phyloP scores from a whole-genome alignment of 2,888 invertebrate species.

The Podabrus alpinus region DNA sequence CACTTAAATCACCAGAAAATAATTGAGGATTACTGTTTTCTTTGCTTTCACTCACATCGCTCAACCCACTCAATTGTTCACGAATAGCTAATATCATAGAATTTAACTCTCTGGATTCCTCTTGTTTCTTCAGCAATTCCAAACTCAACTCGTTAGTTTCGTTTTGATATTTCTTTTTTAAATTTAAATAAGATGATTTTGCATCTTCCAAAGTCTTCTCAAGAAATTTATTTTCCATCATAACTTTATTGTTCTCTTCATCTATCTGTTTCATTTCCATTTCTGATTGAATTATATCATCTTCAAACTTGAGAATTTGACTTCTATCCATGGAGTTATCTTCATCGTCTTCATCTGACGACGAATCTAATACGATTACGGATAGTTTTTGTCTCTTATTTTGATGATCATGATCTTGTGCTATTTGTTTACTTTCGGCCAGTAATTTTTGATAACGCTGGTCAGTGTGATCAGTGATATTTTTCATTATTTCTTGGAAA shows the following conservation, averaged over 20 bases:
- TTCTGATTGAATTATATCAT: not conserved
- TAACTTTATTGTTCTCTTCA: not conserved
- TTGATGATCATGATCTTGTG: not conserved
- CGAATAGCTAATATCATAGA: not conserved
- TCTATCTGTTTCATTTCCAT: not conserved
- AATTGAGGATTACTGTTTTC: not conserved
- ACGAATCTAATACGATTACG: not conserved
- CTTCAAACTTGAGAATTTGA: not conserved
- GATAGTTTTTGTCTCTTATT: conserved; percentile 4
- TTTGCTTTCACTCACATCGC: not conserved
- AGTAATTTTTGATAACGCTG: not conserved
- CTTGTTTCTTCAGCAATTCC: not conserved
- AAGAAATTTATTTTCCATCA: not conserved
- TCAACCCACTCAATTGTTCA: not conserved
- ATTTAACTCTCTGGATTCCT: not conserved
- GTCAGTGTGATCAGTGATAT: not conserved
- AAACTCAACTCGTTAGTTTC: not conserved
- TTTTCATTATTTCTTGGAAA: not conserved
- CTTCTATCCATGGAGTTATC: not conserved
- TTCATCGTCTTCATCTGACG: not conserved
- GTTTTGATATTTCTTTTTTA: not conserved
- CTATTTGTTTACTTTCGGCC: not conserved
- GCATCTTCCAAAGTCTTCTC: conserved; percentile 7
- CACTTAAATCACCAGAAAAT: not conserved
- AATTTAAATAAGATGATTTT: not conserved